Percentiles rank a stretch among this genome's conserved stretches.
Evolutionary conservation across 2,113 vertebrate genomes (phyloP).

Genomic region (Lontra canadensis): DNA sequence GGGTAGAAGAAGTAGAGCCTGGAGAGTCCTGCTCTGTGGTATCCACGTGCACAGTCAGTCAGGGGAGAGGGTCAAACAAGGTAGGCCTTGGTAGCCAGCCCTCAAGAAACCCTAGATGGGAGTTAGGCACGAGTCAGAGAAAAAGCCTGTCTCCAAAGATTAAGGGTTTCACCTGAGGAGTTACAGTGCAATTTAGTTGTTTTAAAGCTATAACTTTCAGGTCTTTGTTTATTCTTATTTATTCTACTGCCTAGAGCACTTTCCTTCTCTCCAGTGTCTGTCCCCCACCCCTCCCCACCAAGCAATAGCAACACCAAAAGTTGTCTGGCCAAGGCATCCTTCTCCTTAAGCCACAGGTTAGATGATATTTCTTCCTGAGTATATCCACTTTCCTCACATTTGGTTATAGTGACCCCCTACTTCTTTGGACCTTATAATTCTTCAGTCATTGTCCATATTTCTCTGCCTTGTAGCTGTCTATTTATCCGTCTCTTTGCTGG

Average conservation of each 20-base stretch:
- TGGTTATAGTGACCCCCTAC: background rate
- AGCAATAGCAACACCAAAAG: background rate
- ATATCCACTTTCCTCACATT: background rate
- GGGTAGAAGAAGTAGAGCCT: background rate
- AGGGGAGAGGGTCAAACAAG: background rate
- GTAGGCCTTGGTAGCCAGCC: background rate
- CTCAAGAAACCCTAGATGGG: background rate
- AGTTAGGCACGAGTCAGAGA: background rate
- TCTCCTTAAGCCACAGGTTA: background rate
- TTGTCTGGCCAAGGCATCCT: background rate
- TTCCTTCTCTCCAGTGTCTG: background rate
- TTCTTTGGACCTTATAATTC: background rate
- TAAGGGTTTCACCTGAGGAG: background rate
- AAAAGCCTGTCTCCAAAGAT: background rate
- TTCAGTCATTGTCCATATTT: background rate
- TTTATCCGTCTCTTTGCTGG: background rate
- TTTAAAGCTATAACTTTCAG: background rate
- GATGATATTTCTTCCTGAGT: background rate
- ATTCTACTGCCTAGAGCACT: background rate
- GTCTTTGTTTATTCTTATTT: background rate
- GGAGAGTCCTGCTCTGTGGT: background rate
- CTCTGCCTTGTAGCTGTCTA: background rate
- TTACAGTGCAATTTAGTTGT: background rate
- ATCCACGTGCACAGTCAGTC: rapidly evolving
- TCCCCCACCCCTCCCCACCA: too few species aligned